A percentile compares a stretch with the other conserved stretches of the same genome.
phyloP scores from a whole-genome alignment of 92 coral and sea anemone genomes.

The Epizoanthus stellaris region DNA sequence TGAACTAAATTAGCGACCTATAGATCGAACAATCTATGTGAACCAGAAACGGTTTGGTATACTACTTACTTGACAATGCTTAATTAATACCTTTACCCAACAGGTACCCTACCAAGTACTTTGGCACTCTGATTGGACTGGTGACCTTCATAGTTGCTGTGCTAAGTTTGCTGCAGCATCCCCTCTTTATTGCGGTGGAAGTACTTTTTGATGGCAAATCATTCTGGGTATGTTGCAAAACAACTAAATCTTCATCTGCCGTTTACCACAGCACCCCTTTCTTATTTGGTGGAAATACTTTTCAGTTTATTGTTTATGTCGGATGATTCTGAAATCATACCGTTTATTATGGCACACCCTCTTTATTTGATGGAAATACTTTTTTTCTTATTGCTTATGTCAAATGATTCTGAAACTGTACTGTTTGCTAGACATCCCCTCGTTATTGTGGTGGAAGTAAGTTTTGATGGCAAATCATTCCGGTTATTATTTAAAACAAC shows the following conservation, averaged over 20 bases:
- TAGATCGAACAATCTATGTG: no score
- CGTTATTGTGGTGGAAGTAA: no score
- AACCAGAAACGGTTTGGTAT: no score
- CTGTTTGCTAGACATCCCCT: no score
- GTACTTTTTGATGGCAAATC: slow-evolving; percentile 37
- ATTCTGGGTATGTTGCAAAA: slow-evolving; percentile 39
- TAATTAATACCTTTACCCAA: background rate
- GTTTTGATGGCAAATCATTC: no score
- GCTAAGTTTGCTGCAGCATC: slow-evolving; percentile 45
- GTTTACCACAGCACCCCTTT: background rate
- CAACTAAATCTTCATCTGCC: background rate
- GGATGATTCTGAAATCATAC: no score
- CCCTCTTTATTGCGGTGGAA: slow-evolving; percentile 45
- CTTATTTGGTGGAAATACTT: background rate
- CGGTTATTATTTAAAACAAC: no score
- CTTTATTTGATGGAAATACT: background rate
- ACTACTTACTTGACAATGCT: no score
- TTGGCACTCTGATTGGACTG: slow-evolving; percentile 53
- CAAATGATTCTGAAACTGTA: no score
- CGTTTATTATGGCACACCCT: no score
- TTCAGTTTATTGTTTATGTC: background rate
- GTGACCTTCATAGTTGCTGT: slow-evolving; percentile 21
- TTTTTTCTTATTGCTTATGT: background rate
- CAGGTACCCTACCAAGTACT: slow-evolving; percentile 54
- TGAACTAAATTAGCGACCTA: no score